Conservation (phyloP, 2,888 invertebrate species). For the Dysmachus trigonus region DNA sequence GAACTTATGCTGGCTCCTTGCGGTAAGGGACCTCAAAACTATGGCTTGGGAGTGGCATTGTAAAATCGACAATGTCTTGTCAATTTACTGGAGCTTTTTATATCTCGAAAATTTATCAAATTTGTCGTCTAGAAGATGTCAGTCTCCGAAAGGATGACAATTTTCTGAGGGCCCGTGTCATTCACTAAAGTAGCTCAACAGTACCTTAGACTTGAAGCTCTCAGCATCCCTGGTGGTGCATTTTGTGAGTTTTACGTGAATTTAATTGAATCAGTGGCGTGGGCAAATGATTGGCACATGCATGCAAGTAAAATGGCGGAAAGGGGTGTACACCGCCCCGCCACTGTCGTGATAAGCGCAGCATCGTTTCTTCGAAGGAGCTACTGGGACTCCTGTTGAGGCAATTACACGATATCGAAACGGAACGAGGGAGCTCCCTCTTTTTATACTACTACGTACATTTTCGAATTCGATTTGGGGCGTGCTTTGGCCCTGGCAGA, state of each 20-base stretch:
- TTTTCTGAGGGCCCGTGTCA: not conserved
- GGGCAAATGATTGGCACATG: not conserved
- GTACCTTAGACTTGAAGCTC: not conserved
- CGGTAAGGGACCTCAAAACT: not conserved
- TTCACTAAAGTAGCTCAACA: not conserved
- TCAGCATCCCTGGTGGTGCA: not conserved
- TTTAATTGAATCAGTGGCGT: not conserved
- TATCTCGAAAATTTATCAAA: not conserved
- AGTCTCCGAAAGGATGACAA: not conserved
- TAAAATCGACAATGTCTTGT: not conserved
- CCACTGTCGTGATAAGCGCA: not conserved
- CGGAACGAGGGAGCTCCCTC: not conserved
- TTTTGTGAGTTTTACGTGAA: not conserved
- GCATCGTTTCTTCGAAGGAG: not conserved
- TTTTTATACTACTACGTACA: not conserved
- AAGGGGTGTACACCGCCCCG: not conserved
- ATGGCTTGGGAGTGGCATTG: not conserved
- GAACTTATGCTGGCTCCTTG: not conserved
- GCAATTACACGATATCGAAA: not conserved
- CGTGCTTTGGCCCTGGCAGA: not conserved
- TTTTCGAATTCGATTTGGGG: not conserved
- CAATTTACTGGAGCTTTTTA: not conserved
- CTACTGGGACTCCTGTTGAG: not conserved
- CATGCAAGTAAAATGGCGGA: not conserved
- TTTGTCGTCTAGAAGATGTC: not conserved